Conservation (phyloP, 2,888 invertebrate genomes). For the Danaus chrysippus region DNA sequence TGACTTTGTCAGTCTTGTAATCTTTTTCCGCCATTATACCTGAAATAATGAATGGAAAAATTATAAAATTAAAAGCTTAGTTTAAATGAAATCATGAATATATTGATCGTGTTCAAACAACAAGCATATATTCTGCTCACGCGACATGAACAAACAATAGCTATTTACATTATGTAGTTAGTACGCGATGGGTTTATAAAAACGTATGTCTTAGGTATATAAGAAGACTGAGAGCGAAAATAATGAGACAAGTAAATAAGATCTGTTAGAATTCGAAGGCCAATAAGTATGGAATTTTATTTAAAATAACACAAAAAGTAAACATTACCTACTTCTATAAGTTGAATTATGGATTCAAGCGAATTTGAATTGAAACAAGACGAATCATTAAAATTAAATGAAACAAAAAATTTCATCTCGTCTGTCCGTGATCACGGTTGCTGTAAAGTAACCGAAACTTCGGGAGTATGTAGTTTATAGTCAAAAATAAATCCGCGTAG, state of each 20-base stretch:
- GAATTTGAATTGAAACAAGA: too few relatives aligned
- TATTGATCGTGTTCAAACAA: background rate
- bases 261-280: background rate
- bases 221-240: background rate
- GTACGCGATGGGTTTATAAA: background rate
- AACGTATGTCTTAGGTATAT: background rate
- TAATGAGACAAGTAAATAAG: background rate
- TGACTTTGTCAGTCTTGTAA: slow-evolving; percentile 71
- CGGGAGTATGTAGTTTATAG: too few relatives aligned
- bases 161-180: background rate
- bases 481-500: too few relatives aligned
- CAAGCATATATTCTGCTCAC: background rate
- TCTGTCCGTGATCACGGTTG: too few relatives aligned
- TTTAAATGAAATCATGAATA: background rate
- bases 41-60: slow-evolving; percentile 43
- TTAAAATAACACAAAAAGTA: too few relatives aligned
- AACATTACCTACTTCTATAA: too few relatives aligned
- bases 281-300: too few relatives aligned
- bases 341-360: too few relatives aligned
- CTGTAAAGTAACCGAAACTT: too few relatives aligned
- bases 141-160: background rate
- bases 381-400: too few relatives aligned
- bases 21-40: slow-evolving; percentile 61
- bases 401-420: too few relatives aligned
- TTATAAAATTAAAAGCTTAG: background rate